Evolutionary conservation across 2,888 invertebrate genomes (phyloP).

Genomic region (Tuberolachnus salignus): DNA sequence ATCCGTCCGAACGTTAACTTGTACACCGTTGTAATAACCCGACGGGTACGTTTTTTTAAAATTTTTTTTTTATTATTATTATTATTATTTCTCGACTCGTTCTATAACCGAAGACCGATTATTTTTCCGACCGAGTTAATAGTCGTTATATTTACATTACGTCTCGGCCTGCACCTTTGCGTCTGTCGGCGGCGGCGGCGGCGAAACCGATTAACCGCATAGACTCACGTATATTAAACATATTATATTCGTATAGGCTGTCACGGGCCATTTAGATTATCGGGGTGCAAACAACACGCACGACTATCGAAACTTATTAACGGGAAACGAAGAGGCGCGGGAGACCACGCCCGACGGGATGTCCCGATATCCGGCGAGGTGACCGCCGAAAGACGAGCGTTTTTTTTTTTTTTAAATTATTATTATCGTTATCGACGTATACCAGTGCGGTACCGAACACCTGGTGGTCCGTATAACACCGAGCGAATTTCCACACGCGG

Average conservation of each 20-base stretch:
- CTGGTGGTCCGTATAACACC: background rate
- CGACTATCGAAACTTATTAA: background rate
- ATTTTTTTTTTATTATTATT: too few relatives aligned
- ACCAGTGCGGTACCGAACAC: background rate
- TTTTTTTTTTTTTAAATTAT: conserved; percentile 25
- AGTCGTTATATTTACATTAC: too few relatives aligned
- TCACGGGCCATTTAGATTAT: conserved; percentile 37
- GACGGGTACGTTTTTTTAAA: too few relatives aligned
- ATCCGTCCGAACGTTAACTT: too few relatives aligned
- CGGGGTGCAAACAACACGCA: conserved; percentile 1
- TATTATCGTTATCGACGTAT: too few relatives aligned
- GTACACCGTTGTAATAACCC: too few relatives aligned
- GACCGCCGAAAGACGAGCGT: conserved; percentile 22
- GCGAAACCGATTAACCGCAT: background rate
- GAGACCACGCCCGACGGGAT: conserved; percentile 21
- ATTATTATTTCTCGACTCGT: too few relatives aligned
- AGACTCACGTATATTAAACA: background rate
- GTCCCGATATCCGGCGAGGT: conserved; percentile 45
- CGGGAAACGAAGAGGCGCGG: background rate
- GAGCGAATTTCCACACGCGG: conserved; percentile 9
- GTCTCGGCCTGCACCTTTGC: too few relatives aligned
- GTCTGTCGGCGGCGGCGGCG: too few relatives aligned
- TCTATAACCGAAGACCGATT: too few relatives aligned
- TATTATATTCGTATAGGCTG: too few relatives aligned
- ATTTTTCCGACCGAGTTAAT: too few relatives aligned